Evolutionary conservation across 2,797 vertebrate genomes (phyloP).

Genomic region (Ceryle rudis): DNA sequence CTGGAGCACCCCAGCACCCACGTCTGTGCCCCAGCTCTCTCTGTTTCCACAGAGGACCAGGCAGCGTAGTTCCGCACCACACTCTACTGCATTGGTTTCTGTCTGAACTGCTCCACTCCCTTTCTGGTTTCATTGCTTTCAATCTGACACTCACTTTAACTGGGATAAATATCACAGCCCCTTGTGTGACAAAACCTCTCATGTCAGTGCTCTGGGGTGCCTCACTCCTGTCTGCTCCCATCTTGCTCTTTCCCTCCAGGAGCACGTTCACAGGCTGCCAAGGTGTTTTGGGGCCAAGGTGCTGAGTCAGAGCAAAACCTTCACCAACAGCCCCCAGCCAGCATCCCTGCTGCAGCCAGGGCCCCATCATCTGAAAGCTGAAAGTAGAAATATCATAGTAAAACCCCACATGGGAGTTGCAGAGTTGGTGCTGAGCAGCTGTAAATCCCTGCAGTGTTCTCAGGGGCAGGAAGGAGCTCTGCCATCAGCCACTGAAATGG

Average conservation of each 20-base stretch:
- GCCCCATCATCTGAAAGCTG: not conserved
- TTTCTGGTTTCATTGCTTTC: not conserved
- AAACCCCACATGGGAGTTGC: fast-evolving
- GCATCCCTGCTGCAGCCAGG: not conserved
- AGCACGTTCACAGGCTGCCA: not conserved
- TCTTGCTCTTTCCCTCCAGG: not conserved
- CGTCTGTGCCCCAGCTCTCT: fast-evolving
- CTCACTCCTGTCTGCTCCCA: not conserved
- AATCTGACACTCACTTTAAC: not conserved
- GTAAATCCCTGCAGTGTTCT: not conserved
- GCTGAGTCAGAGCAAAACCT: not conserved
- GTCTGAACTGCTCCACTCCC: not conserved
- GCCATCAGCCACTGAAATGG: not conserved
- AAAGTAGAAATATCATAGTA: not conserved
- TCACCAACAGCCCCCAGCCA: fast-evolving
- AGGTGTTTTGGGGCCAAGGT: not conserved
- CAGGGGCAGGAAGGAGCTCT: not conserved
- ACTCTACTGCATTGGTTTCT: not conserved
- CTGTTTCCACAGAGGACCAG: not conserved
- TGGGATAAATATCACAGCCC: not conserved
- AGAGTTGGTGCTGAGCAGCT: fast-evolving
- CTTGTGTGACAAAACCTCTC: not conserved
- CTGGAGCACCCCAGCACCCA: not conserved
- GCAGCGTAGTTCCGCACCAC: fast-evolving
- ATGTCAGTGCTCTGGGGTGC: not conserved